phyloP scores from a whole-genome alignment of 2,113 vertebrate genomes.

The Syngnathus typhle region DNA sequence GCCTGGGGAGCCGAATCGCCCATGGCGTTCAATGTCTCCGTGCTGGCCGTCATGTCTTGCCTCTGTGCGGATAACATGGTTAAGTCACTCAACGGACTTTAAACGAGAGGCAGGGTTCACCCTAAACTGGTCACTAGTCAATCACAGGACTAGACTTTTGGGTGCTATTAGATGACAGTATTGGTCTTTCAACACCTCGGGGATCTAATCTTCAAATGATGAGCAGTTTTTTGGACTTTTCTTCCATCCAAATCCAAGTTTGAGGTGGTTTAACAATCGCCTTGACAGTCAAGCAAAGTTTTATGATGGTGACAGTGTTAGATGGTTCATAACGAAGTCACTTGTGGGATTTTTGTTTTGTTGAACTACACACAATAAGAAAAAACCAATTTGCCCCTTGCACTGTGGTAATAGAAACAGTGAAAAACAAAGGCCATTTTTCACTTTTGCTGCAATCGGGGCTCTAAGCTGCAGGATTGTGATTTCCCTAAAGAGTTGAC shows the following conservation, averaged over 20 bases:
- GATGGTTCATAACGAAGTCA: background rate
- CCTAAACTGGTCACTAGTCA: no score
- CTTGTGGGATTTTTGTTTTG: background rate
- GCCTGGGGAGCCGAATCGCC: conserved; percentile 75
- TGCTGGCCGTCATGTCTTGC: conserved; percentile 81
- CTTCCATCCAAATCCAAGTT: background rate
- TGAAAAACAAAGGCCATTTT: conserved; percentile 6
- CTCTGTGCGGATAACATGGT: conserved; percentile 58
- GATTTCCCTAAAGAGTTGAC: conserved; percentile 32
- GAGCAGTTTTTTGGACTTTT: background rate
- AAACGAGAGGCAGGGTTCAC: no score
- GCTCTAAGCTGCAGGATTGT: conserved; percentile 15
- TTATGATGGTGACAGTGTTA: no score
- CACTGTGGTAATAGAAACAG: conserved; percentile 19
- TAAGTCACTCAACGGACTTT: background rate
- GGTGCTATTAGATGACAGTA: background rate
- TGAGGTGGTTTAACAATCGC: no score
- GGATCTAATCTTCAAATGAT: no score
- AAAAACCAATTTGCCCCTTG: background rate
- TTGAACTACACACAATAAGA: background rate
- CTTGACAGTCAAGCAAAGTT: no score
- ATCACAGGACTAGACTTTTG: background rate
- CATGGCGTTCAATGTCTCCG: conserved; percentile 72
- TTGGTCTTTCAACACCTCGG: background rate
- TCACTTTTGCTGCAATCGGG: conserved; percentile 22